Evolutionary conservation across 2,888 invertebrate species (phyloP), one percentile per base, ranked within the genome.

Genomic region (Pyrrhia umbra): DNA sequence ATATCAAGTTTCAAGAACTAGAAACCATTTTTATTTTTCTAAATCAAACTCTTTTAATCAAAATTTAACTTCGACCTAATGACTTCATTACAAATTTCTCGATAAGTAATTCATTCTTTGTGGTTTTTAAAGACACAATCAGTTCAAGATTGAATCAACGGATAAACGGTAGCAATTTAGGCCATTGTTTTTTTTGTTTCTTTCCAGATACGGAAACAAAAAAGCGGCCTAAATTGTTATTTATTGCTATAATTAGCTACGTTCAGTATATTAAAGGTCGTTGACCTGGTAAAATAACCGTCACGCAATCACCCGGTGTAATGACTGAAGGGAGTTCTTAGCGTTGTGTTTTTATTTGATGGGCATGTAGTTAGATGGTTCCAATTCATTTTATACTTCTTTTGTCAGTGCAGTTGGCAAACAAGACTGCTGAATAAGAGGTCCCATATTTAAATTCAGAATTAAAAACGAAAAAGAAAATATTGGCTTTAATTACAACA

Each of bases 241-340:
- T 76, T 75, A 81, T 74, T 72, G 61, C 71, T 46, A 45, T 67
- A 81, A 79, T 79, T 72, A 81, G 56, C 60, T 66, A 73, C 64
- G 62, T 77, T 68, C 57, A n/a, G 58, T 61, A 69, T 68, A 75
- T 77, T 73, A 70, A 37, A 78, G 84, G 78, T 79, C 83, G 68
- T 39, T 81, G 79, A 81, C 79, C 81, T 72, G 52, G 64, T 71
- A 37, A 63, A 77, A 68, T 71, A 78, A 69, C 63, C 52, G 69
- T 68, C 87, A 87, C 83, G 86, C 85, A 79, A 87, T 75, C 78
- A 70, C 67, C 73, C 63, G 67, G 65, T 54, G 56, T 75, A 72
- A 73, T 74, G 75, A 70, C 51, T 70, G 55, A 67, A 71, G 75
- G 73, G 70, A 72, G 18, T 62, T 42, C 39, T 54, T 18, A 39